Evolutionary conservation across 2,113 vertebrate species (phyloP), one percentile per base, ranked within the genome.

Genomic region (Ailuropoda melanoleuca): DNA sequence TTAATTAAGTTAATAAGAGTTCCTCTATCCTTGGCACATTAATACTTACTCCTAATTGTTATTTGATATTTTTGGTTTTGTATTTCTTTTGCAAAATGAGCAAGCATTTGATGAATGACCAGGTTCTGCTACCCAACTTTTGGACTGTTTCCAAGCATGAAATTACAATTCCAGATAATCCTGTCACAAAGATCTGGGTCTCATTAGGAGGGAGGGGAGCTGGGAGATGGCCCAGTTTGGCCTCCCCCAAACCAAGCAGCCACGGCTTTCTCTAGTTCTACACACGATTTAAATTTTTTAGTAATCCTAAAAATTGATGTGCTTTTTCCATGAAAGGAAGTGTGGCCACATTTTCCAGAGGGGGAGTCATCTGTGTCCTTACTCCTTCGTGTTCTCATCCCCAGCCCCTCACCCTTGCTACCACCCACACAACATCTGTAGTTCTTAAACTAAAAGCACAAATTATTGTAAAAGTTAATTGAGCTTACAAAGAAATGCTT

Each of bases 381-480:
- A 8, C 64, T 66, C 88, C 94, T 85, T 48, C 34, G 19, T 53
- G 48, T 43, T 58, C 58, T 50, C 26, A 0, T 83, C 72, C 53
- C 50, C 50, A 48, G 53, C 89, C 91, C 84, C 82, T 66, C 75
- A 19, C 55, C 84, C 92, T 68, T 13, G 5, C 86, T 84, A 13
- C 90, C 84, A 48, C 97, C 97, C 97, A 98, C 95, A 86, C 66
- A 90, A 91, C 97, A 98, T 97, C 97, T 98, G 97, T 87, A 82
- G 37, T 82, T 92, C 94, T 89, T 62, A 88, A 96, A 84, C 87
- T 66, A 56, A 87, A 95, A 94, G 88, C 94, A 43, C 92, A 75
- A 48, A 92, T 96, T 91, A 95, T 93, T 97, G 55, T 95, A 50
- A 95, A 97, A 97, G 64, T 83, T 90, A 85, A 95, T 85, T 94